Evolutionary conservation across 2,888 invertebrate genomes (phyloP), one percentile per base, ranked within the genome.

Genomic region (Pseudeuparius sepicola): DNA sequence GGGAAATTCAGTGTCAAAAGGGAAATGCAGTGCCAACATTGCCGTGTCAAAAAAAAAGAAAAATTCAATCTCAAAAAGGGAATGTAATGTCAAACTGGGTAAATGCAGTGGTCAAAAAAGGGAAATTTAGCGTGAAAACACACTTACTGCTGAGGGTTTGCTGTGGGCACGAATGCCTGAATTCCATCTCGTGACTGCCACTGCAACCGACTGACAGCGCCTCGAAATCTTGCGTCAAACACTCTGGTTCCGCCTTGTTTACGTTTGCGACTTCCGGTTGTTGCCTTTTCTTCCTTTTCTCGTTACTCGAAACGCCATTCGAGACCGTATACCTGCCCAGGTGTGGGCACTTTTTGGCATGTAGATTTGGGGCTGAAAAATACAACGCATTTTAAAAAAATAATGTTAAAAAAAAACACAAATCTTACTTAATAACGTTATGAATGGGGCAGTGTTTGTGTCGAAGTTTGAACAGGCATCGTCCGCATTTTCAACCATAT

Each of bases 311-410:
- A 2, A 42, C 20, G 16, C 36, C 26, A 29, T 25, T 40, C n/a
- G 46, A 45, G 2, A 78, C 68, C 1, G 69, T 67, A 57, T 79
- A 83, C 3, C 78, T 64, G 0, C 83, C 82, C 24, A 75, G 59
- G 46, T 78, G 73, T 0, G 82, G 81, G 52, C 82, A 83, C 28
- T 72, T 73, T 48, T 70, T 71, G 24, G 75, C 68, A 41, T 68
- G 67, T 29, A 77, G 61, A 1, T 68, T 64, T 1, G 78, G 70
- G 1, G 79, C 80, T 81, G 60, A 0, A 64, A 66, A 34, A 41
- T 37, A 14, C 32, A 30, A 36, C 25, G n/a, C n/a, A n/a, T n/a
- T n/a, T n/a, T n/a, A n/a, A n/a, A n/a, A n/a, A n/a, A n/a, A n/a
- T n/a, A n/a, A n/a, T n/a, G n/a, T 32, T 24, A 40, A 17, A 36